Base-by-base conservation (phyloP, 2,113 vertebrate species). In the Aythya baeri region DNA sequence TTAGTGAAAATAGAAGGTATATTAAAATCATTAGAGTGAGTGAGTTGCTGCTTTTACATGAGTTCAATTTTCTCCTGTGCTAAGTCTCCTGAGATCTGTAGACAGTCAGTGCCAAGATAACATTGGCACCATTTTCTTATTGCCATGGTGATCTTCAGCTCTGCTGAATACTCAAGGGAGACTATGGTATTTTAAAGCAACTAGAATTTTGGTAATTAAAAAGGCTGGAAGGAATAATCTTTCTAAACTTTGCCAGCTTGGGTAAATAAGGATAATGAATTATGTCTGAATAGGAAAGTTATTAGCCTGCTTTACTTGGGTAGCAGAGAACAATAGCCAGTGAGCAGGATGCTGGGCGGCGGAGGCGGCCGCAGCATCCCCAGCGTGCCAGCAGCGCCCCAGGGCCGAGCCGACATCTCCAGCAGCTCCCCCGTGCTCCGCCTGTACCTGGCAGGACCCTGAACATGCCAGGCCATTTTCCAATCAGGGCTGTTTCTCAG, bases 141-240 rank as follows among this genome's bases (percentile, higher is more conserved):
- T 98, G 97, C 98, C 98, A 98, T 98, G 98, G 98, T 98, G 97
- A 98, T 98, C 95, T 95, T 96, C 96, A 96, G 97, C 95, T 97
- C 96, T 97, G 95, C 95, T 96, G 95, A 97, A 98, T 98, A 96
- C 97, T 97, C 97, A 83, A 95, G 97, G 93, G 97, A 95, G 79
- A 78, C 88, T 41, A 44, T 96, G 97, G 95, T 98, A 97, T 98
- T 98, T 98, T 98, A 97, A 98, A 97, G 96, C 94, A 97, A 97
- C 97, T 96, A 96, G 93, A 91, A 97, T 98, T 98, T 98, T 97
- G 97, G 97, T 98, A 98, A 98, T 98, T 98, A 98, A 97, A 98
- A 98, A 97, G 96, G 75, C 96, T 97, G 95, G 95, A 98, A 97
- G 93, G 91, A 97, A 95, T 86, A 94, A 89, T 96, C 94, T 97